Evolutionary conservation across 2,888 invertebrate genomes (phyloP).

Genomic region (Dendrolimus pini): DNA sequence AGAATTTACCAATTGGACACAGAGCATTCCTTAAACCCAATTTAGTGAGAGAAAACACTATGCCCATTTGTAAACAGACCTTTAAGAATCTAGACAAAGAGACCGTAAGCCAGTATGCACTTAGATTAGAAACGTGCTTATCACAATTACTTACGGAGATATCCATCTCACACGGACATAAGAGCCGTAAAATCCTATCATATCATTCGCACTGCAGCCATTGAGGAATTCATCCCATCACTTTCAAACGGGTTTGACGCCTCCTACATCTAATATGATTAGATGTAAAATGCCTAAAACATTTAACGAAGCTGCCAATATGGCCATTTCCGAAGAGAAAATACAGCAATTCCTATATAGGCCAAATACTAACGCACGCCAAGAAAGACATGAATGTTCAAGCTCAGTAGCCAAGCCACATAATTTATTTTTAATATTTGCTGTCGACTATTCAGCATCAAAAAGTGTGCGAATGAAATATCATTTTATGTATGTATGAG

Average conservation of each 20-base stretch:
- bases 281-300: constrained; percentile 5
- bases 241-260: constrained; percentile 3
- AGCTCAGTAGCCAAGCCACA: no score
- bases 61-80: constrained; percentile 9
- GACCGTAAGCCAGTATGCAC: constrained; percentile 9
- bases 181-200: constrained; percentile 7
- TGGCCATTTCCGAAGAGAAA: constrained; percentile 5
- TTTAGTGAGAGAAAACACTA: constrained; percentile 15
- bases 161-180: background rate
- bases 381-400: no score
- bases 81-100: constrained; percentile 13
- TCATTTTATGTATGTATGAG: no score
- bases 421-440: no score
- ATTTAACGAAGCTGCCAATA: constrained; percentile 5
- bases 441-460: no score
- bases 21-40: constrained; percentile 13
- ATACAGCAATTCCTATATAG: background rate
- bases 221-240: constrained; percentile 21
- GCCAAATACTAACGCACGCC: background rate
- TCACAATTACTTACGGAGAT: background rate
- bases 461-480: no score
- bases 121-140: background rate
- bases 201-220: constrained; percentile 17
- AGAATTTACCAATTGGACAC: constrained; percentile 9
- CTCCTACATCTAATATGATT: constrained; percentile 4